phyloP scores from a whole-genome alignment of 2,797 vertebrate genomes.

The Crocidura indochinensis region DNA sequence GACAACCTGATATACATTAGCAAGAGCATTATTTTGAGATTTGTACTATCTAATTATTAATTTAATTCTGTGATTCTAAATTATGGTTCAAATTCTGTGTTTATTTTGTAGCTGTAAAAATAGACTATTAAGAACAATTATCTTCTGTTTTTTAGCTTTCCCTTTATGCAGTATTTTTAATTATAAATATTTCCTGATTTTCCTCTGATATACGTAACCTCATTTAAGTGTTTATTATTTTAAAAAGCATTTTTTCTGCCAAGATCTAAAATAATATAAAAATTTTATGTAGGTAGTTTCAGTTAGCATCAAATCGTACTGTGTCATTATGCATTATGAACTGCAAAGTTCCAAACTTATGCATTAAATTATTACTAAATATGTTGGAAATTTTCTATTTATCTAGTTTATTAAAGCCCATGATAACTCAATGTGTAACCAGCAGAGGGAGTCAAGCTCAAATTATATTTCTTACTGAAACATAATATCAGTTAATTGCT shows the following conservation, averaged over 20 bases:
- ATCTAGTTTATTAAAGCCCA: slow-evolving; percentile 30
- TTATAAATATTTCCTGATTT: slow-evolving; percentile 52
- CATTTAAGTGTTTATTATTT: slow-evolving; percentile 50
- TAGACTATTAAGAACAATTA: background rate
- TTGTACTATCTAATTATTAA: slow-evolving; percentile 18
- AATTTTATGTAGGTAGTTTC: slow-evolving; percentile 48
- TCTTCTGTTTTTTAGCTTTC: slow-evolving; percentile 35
- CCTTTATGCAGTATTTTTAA: slow-evolving; percentile 43
- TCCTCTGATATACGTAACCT: slow-evolving; percentile 66
- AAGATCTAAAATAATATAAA: slow-evolving; percentile 23
- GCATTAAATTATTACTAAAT: slow-evolving; percentile 19
- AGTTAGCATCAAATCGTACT: slow-evolving; percentile 23
- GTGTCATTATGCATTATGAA: slow-evolving; percentile 39
- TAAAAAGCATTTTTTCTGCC: slow-evolving; percentile 60
- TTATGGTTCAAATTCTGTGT: background rate
- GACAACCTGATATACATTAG: background rate
- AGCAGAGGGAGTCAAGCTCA: slow-evolving; percentile 90
- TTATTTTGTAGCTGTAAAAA: slow-evolving; percentile 31
- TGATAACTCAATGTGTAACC: slow-evolving; percentile 84
- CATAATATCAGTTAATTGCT: slow-evolving; percentile 69
- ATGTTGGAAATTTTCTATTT: slow-evolving; percentile 57
- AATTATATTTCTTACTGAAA: slow-evolving; percentile 86
- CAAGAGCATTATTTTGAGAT: slow-evolving; percentile 20
- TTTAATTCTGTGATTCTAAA: slow-evolving; percentile 26
- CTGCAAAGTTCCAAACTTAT: background rate